Base-by-base conservation (phyloP, 2,888 invertebrate genomes). In the Gari tellinella region DNA sequence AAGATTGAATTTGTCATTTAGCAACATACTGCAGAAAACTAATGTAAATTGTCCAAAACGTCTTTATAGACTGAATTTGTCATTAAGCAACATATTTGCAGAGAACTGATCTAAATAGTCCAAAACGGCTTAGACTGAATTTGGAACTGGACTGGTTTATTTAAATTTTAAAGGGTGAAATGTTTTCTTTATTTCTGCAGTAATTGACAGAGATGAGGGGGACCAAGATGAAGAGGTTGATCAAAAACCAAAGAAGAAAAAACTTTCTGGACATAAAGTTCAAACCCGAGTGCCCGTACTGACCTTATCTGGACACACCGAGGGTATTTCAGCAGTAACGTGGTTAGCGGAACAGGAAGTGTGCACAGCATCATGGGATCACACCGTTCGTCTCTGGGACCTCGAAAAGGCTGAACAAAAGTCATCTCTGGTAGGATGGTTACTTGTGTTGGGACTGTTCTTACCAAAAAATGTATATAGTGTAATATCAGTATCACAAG, bases 381-480 rank as follows among this genome's bases (percentile, higher is more conserved):
- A 99, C 90, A 96, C 98, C 0, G 93, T 99, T 17, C 96, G 96
- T 91, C 91, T 98, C 10, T 99, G 99, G 99, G 99, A 99, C 92
- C 94, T 96, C 49, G 96, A 96, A 70, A 69, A 96, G 53, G 96
- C 96, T 55, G 96, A 95, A 41, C 94, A 97, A 49, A 96, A 96
- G 90, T 94, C 95, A 48, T 96, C 97, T 92, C 94, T 97, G 84
- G 95, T 92, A 81, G 43, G 48, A 43, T 8, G 43, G 4, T 4
- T 14, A 14, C 19, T 43, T 43, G 31, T 31, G 31, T 31, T 31
- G 4, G 4, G 10, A 7, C 10, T 31, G 31, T 31, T 31, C 10
- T 31, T 7, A 31, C 31, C 31, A 31, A n/a, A n/a, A n/a, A n/a
- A n/a, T n/a, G n/a, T n/a, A n/a, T n/a, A n/a, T n/a, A n/a, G n/a